Percentiles rank a stretch among this genome's conserved stretches.
Conservation (phyloP, 2,797 vertebrate species). For the Acanthis flammea region DNA sequence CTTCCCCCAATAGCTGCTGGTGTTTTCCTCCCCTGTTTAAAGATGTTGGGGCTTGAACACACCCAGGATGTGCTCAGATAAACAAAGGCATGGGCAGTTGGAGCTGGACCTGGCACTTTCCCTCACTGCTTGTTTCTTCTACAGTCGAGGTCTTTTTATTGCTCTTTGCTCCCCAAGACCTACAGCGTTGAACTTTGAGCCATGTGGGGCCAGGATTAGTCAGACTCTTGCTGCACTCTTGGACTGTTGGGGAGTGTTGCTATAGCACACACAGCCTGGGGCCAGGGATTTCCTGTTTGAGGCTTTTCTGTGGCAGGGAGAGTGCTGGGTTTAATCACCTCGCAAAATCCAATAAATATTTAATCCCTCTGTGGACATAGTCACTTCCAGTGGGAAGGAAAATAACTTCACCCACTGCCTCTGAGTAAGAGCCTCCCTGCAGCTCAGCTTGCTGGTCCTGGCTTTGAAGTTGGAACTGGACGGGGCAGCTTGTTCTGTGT, state of each 20-base stretch:
- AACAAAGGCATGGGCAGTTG: not conserved
- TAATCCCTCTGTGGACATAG: not conserved
- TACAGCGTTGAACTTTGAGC: not conserved
- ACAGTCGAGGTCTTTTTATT: not conserved
- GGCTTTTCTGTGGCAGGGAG: not conserved
- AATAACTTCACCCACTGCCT: not conserved
- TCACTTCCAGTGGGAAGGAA: not conserved
- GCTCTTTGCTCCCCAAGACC: not conserved
- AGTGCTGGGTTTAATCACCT: not conserved
- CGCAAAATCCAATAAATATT: not conserved
- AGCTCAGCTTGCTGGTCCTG: not conserved
- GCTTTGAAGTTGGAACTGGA: not conserved
- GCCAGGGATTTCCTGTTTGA: not conserved
- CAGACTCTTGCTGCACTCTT: not conserved
- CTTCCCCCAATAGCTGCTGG: not conserved
- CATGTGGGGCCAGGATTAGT: not conserved
- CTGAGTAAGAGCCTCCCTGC: not conserved
- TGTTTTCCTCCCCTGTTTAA: not conserved
- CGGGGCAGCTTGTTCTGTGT: not conserved
- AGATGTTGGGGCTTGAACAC: not conserved
- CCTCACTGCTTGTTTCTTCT: not conserved
- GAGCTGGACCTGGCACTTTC: not conserved
- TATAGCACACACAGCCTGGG: not conserved
- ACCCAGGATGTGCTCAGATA: not conserved
- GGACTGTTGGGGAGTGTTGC: not conserved